Percentiles rank a stretch among this genome's conserved stretches.
phyloP scores from a whole-genome alignment of 2,113 vertebrate genomes.

The Pangasianodon hypophthalmus region DNA sequence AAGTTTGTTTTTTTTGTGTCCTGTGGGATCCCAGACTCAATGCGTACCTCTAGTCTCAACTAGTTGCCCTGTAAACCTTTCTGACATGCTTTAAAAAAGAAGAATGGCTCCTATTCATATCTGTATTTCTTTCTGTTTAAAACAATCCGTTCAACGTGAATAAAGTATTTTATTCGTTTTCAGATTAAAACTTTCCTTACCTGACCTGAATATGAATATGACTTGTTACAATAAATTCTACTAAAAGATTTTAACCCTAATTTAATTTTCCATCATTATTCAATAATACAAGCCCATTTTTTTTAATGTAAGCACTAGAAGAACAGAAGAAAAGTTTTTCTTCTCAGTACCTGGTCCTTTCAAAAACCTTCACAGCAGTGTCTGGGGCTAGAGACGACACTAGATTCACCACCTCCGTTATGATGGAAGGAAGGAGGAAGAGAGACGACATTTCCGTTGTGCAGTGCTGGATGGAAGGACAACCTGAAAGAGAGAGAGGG shows the following conservation, averaged over 20 bases:
- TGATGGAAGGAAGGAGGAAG: slow-evolving; percentile 88
- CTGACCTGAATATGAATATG: not conserved
- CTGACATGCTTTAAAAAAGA: not conserved
- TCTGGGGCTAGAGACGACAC: slow-evolving; percentile 88
- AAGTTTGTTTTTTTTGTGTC: not conserved
- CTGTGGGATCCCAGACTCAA: not conserved
- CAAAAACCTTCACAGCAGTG: slow-evolving; percentile 89
- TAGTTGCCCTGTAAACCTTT: not conserved
- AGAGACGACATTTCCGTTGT: slow-evolving; percentile 84
- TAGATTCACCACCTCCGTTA: slow-evolving; percentile 84
- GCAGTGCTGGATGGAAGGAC: slow-evolving; percentile 88
- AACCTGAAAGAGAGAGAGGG: slow-evolving; percentile 72
- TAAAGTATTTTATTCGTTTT: not conserved
- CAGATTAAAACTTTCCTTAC: not conserved
- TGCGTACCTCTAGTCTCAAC: not conserved
- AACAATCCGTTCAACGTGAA: not conserved
- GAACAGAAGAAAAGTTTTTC: not conserved
- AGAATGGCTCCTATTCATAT: not conserved
- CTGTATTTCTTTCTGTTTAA: not conserved
- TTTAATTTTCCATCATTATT: not conserved
- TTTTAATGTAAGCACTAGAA: not conserved
- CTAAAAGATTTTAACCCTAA: not conserved
- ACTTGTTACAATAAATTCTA: not conserved
- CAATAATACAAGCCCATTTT: not conserved
- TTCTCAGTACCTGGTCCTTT: slow-evolving; percentile 76